Base-by-base conservation (phyloP, 2,113 vertebrate species). In the Scomber japonicus region DNA sequence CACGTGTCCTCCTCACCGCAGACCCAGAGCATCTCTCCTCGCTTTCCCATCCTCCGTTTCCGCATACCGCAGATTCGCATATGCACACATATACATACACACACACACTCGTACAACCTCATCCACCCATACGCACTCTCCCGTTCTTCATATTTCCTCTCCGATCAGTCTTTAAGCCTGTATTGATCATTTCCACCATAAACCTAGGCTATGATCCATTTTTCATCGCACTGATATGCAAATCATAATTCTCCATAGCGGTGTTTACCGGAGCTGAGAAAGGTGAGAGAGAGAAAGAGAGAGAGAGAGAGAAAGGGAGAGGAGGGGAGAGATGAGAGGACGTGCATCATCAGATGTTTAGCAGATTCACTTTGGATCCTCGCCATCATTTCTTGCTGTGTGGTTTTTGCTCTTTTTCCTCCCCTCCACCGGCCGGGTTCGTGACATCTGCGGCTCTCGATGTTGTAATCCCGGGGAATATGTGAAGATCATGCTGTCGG, bases 401-500 rank as follows among this genome's bases (percentile, higher is more conserved):
- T 55, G 71, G 0, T 63, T 46, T 66, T 70, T 40, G 48, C 15
- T 77, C 66, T 44, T 68, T 56, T 73, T 65, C 62, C 9, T 50
- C 46, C 21, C 31, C 53, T 68, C 79, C 78, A 19, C 66, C 80
- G 45, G 57, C 45, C 68, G 74, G 78, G 61, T 59, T 83, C 66
- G 64, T 82, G 73, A 72, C 78, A 74, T 78, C 68, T 68, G 83
- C 80, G 82, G 82, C 87, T 84, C 91, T 91, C 86, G 84, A 93
- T 94, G 92, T 46, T 83, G 73, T 92, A 79, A 92, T 90, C 88
- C 85, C 71, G 46, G 89, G 83, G 94, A 95, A 91, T 94, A 95
- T 95, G 95, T 94, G 93, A 95, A 88, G 88, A 95, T 90, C 93
- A 96, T 96, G 96, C 95, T 92, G 89, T 87, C 87, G 89, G 91